Conservation (phyloP, 1,140 invertebrate genomes). For the Diorhabda elongata region DNA sequence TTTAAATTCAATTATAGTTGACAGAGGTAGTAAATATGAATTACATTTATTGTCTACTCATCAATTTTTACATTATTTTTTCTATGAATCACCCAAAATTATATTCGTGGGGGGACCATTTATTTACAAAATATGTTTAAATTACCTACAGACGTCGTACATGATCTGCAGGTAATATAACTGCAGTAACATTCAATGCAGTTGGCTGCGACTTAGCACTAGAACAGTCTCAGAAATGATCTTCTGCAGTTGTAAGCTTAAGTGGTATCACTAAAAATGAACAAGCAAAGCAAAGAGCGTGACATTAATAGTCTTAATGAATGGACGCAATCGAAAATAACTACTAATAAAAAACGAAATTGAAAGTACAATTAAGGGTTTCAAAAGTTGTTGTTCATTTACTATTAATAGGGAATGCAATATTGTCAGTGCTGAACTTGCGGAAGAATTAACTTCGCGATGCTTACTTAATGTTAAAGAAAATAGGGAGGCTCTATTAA, state of each 20-base stretch:
- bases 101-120: constrained; percentile 30
- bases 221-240: constrained; percentile 28
- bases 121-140: constrained; percentile 29
- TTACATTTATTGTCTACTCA: constrained; percentile 29
- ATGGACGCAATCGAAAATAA: constrained; percentile 35
- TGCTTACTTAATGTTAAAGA: constrained; percentile 25
- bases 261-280: constrained; percentile 37
- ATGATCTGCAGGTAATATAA: constrained; percentile 7
- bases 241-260: constrained; percentile 24
- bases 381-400: constrained; percentile 7
- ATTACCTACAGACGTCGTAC: constrained; percentile 7
- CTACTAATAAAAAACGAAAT: constrained; percentile 33
- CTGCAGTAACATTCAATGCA: constrained; percentile 31
- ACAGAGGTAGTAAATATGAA: constrained; percentile 29
- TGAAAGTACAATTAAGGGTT: constrained; percentile 28
- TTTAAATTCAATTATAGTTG: constrained; percentile 29
- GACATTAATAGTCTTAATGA: constrained; percentile 38
- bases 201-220: constrained; percentile 25
- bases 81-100: constrained; percentile 25
- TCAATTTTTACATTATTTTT: constrained; percentile 26
- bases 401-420: constrained; percentile 5
- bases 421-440: constrained; percentile 30
- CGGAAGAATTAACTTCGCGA: constrained; percentile 31
- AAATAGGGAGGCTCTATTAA: constrained; percentile 14
- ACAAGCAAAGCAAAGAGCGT: constrained; percentile 25